Evolutionary conservation across 2,797 vertebrate species (phyloP).

Genomic region (Hybognathus amarus): DNA sequence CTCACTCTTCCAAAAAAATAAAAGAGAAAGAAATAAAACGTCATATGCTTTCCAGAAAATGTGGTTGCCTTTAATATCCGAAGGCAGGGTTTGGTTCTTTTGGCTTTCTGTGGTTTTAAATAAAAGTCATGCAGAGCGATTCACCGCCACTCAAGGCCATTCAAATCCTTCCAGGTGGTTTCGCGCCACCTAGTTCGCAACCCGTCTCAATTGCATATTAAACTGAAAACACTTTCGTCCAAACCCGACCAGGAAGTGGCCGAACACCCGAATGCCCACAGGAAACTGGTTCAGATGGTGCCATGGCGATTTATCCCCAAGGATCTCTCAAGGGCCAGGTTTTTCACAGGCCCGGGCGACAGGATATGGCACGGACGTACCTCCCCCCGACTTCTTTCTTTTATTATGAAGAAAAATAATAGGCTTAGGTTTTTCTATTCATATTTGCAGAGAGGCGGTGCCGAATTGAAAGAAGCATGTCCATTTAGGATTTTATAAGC

Average conservation of each 20-base stretch:
- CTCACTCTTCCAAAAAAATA: not conserved
- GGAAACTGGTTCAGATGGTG: slow-evolving; percentile 50
- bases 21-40: not conserved
- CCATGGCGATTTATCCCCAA: slow-evolving; percentile 56
- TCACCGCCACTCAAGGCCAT: slow-evolving; percentile 35
- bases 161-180: slow-evolving; percentile 60
- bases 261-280: slow-evolving; percentile 65
- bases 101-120: slow-evolving; percentile 16
- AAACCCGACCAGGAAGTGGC: slow-evolving; percentile 61
- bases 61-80: slow-evolving; percentile 42
- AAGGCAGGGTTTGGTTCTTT: slow-evolving; percentile 29
- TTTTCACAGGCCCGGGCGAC: slow-evolving; percentile 51
- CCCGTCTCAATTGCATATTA: slow-evolving; percentile 30
- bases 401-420: slow-evolving; percentile 79
- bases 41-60: slow-evolving; percentile 39
- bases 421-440: slow-evolving; percentile 80
- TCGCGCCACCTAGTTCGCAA: slow-evolving; percentile 38
- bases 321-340: slow-evolving; percentile 46
- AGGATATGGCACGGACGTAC: slow-evolving; percentile 63
- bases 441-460: slow-evolving; percentile 74
- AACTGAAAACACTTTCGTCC: slow-evolving; percentile 50
- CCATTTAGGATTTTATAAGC: slow-evolving; percentile 79
- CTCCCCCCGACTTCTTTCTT: slow-evolving; percentile 28
- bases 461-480: slow-evolving; percentile 78
- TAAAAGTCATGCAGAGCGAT: slow-evolving; percentile 27